Conservation (phyloP, 2,888 invertebrate genomes). For the Nasonovia ribisnigri region DNA sequence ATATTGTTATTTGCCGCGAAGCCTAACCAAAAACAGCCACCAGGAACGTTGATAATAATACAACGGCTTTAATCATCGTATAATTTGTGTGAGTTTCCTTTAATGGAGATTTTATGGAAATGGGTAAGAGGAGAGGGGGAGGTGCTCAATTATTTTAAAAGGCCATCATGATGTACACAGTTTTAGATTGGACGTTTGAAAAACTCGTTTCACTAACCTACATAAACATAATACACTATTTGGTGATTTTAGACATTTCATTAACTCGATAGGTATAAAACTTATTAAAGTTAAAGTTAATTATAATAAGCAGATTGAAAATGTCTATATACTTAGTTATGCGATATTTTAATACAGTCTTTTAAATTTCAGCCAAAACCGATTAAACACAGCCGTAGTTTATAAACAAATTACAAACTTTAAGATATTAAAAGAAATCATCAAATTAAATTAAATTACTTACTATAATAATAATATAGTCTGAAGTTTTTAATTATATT, state of each 20-base stretch:
- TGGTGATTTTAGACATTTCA: not conserved
- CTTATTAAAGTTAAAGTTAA: slow-evolving; percentile 2
- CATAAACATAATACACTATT: not conserved
- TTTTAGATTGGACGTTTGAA: not conserved
- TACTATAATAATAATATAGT: not conserved
- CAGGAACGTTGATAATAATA: not conserved
- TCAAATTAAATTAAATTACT: slow-evolving; percentile 36
- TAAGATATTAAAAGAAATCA: slow-evolving; percentile 11
- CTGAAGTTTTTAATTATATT: slow-evolving; percentile 26
- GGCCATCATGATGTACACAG: not conserved
- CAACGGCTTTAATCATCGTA: not conserved
- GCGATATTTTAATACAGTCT: not conserved
- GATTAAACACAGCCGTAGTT: not conserved
- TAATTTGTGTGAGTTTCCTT: not conserved
- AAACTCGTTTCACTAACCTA: not conserved
- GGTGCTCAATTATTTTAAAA: not conserved
- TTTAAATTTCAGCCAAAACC: not conserved
- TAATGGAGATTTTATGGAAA: not conserved
- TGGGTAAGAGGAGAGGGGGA: not conserved
- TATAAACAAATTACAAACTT: slow-evolving; percentile 44
- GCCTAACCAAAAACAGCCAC: not conserved
- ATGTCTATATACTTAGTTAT: not conserved
- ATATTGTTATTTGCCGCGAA: not conserved
- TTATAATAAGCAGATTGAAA: not conserved
- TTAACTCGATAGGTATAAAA: not conserved